Conservation (phyloP, 2,888 invertebrate species). For the Mongoloraphidia duomilia region DNA sequence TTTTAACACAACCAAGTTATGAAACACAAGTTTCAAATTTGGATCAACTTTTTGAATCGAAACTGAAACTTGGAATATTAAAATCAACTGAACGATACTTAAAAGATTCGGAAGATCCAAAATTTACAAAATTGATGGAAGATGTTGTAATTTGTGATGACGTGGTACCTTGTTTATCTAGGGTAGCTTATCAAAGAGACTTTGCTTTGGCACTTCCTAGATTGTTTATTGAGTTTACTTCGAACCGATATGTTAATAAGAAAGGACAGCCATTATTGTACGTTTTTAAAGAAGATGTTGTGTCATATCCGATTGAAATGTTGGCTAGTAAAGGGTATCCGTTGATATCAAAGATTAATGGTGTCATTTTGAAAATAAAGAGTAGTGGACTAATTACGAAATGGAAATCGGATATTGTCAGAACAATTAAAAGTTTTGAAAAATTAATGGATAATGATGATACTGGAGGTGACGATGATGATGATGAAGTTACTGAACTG, state of each 20-base stretch:
- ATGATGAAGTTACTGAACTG: slow-evolving; percentile 2
- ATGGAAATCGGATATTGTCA: slow-evolving; percentile 17
- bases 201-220: slow-evolving; percentile 20
- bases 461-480: background rate
- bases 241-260: slow-evolving; percentile 17
- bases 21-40: slow-evolving; percentile 18
- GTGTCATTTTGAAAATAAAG: slow-evolving; percentile 19
- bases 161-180: slow-evolving; percentile 16
- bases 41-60: slow-evolving; percentile 17
- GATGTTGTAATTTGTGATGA: slow-evolving; percentile 14
- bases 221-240: slow-evolving; percentile 20
- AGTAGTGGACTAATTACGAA: slow-evolving; percentile 20
- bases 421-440: slow-evolving; percentile 1
- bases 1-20: slow-evolving; percentile 18
- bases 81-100: slow-evolving; percentile 16
- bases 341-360: slow-evolving; percentile 18
- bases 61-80: slow-evolving; percentile 18
- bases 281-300: slow-evolving; percentile 19
- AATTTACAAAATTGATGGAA: slow-evolving; percentile 7
- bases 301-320: slow-evolving; percentile 23
- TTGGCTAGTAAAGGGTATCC: slow-evolving; percentile 25
- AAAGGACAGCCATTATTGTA: slow-evolving; percentile 17
- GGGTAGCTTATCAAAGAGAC: slow-evolving; percentile 15
- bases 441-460: background rate
- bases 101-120: slow-evolving; percentile 7